These are phyloP conservation scores for Drosophila eugracilis DNA, from an alignment of 1,140 invertebrate genomes.

Conservation along the genomic window DNA sequence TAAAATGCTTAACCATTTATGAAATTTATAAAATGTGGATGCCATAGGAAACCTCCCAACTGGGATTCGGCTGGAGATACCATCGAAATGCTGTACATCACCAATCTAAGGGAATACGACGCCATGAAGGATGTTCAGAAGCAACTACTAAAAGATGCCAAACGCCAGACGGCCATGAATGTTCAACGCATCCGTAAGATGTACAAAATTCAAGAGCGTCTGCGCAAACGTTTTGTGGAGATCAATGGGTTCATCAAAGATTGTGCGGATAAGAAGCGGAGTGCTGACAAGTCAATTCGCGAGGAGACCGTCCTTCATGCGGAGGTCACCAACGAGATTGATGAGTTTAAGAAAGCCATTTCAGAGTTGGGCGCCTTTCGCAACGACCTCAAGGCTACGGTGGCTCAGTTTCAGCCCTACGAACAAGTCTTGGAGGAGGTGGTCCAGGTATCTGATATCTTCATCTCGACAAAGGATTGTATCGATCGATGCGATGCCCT, in stretches of 20 bases:
- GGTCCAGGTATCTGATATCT: constrained; percentile 68
- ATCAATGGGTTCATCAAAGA: constrained; percentile 76
- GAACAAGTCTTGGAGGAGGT: constrained; percentile 73
- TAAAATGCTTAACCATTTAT: background rate
- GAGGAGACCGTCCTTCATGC: constrained; percentile 43
- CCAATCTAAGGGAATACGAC: constrained; percentile 65
- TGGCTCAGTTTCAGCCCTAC: constrained; percentile 69
- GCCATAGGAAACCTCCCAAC: constrained; percentile 61
- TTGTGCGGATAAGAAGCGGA: constrained; percentile 66
- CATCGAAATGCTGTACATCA: constrained; percentile 69
- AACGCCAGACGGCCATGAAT: constrained; percentile 51
- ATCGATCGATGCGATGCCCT: constrained; percentile 79
- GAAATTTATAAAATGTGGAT: background rate
- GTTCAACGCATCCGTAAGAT: constrained; percentile 64
- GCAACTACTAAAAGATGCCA: constrained; percentile 56
- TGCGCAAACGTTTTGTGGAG: constrained; percentile 69
- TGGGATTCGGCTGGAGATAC: constrained; percentile 74
- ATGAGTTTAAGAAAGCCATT: constrained; percentile 41
- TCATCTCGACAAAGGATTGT: constrained; percentile 73
- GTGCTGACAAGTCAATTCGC: constrained; percentile 55
- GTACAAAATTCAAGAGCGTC: constrained; percentile 62
- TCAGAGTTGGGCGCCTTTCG: constrained; percentile 42
- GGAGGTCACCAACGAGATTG: constrained; percentile 47
- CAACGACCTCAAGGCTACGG: constrained; percentile 48
- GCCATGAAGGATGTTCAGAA: constrained; percentile 66